These are phyloP conservation scores for Drosophila limbata DNA, from an alignment of 2,888 invertebrate genomes.

Conservation along the genomic window DNA sequence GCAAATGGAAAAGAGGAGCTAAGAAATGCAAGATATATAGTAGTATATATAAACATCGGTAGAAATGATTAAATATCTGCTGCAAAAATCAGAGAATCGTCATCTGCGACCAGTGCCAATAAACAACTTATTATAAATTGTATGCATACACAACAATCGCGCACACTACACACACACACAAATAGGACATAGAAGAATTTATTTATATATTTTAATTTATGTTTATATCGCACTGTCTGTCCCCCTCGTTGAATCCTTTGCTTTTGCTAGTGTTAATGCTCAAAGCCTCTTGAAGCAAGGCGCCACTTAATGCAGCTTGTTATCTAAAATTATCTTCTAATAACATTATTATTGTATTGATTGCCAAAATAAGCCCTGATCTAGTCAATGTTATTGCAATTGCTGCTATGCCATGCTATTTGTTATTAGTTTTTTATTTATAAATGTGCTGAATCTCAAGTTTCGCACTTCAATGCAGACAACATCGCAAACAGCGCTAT, in stretches of 20 bases:
- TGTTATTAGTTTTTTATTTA: conserved; percentile 78
- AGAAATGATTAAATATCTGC: conserved; percentile 16
- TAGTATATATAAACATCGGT: conserved; percentile 28
- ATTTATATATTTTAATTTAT: conserved; percentile 12
- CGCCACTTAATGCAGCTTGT: conserved; percentile 39
- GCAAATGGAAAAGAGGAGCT: conserved; percentile 34
- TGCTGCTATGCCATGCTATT: conserved; percentile 65
- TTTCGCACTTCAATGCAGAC: conserved; percentile 59
- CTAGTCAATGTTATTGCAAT: conserved; percentile 69
- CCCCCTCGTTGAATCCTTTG: conserved; percentile 20
- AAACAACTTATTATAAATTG: conserved; percentile 34
- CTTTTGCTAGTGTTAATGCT: conserved; percentile 56
- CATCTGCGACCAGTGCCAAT: conserved; percentile 53
- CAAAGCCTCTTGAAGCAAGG: conserved; percentile 50
- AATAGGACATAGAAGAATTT: conserved; percentile 23
- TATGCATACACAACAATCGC: conserved; percentile 15
- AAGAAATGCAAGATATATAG: conserved; percentile 28
- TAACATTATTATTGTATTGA: conserved; percentile 26
- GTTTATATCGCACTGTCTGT: conserved; percentile 30
- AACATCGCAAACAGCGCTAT: conserved; percentile 49
- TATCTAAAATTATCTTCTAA: conserved; percentile 13
- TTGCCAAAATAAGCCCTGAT: conserved; percentile 52
- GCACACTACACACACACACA: conserved; percentile 21
- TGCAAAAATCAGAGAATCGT: conserved; percentile 24
- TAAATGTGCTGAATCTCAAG: conserved; percentile 71